phyloP scores from a whole-genome alignment of 2,113 vertebrate genomes.

The Corythaixoides concolor region DNA sequence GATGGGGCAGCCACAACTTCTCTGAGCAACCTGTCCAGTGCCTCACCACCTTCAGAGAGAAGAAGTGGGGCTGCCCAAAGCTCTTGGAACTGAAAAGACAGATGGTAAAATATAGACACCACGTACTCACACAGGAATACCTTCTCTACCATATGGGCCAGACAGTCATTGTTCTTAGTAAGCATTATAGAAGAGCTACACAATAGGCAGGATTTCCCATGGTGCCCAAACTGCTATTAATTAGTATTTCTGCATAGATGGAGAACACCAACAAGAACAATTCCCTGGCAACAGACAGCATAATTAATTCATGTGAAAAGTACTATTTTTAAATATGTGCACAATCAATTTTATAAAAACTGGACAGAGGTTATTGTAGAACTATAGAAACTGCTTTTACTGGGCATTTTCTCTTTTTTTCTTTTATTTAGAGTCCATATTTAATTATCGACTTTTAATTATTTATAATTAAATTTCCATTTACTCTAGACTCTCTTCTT shows the following conservation, averaged over 20 bases:
- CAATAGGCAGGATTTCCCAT: not conserved
- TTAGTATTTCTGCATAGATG: conserved; percentile 31
- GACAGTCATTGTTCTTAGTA: not conserved
- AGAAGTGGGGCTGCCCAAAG: not conserved
- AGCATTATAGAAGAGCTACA: not conserved
- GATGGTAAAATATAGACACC: not conserved
- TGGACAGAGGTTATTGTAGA: not conserved
- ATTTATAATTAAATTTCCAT: not conserved
- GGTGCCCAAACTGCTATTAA: conserved; percentile 11
- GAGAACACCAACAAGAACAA: not conserved
- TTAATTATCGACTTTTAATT: not conserved
- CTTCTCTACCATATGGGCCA: not conserved
- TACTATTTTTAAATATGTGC: conserved; percentile 6
- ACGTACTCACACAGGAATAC: not conserved
- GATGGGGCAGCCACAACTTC: too few species aligned
- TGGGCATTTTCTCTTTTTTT: not conserved
- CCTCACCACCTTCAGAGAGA: not conserved
- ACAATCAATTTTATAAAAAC: not conserved
- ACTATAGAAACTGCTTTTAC: not conserved
- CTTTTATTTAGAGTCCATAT: not conserved
- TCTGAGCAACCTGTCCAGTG: too few species aligned
- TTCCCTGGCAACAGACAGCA: not conserved
- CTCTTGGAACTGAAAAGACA: not conserved
- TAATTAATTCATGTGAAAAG: conserved; percentile 17
- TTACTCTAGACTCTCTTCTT: not conserved